phyloP scores from a whole-genome alignment of 2,113 vertebrate species.

The Mesembrinibis cayennensis region DNA sequence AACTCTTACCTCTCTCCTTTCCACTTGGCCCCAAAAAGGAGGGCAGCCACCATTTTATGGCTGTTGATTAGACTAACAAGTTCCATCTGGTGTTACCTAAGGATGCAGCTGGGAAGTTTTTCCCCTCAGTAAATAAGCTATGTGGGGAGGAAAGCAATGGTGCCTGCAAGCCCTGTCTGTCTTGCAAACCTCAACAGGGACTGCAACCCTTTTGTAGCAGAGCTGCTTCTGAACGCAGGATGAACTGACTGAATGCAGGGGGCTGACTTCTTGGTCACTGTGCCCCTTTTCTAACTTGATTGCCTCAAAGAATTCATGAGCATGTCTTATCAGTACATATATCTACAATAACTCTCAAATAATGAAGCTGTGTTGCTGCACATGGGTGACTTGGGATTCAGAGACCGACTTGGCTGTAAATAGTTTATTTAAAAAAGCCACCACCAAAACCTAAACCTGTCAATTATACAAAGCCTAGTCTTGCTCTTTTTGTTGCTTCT shows the following conservation, averaged over 20 bases:
- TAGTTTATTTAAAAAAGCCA: background rate
- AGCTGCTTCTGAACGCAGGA: background rate
- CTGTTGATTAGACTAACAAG: background rate
- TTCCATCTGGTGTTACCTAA: background rate
- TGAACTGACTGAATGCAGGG: fast-evolving
- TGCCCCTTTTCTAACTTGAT: background rate
- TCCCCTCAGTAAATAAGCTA: background rate
- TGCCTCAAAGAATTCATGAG: background rate
- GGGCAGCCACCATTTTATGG: background rate
- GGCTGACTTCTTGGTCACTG: background rate
- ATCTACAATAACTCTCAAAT: background rate
- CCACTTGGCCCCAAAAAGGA: background rate
- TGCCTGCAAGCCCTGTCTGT: background rate
- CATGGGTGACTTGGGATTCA: background rate
- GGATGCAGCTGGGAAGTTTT: background rate
- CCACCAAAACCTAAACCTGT: background rate
- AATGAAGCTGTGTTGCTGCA: background rate
- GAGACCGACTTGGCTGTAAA: background rate
- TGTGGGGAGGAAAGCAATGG: background rate
- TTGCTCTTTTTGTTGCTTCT: background rate
- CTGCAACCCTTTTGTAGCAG: background rate
- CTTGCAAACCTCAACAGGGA: background rate
- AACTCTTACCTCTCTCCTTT: background rate
- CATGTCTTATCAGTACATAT: background rate
- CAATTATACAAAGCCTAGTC: background rate